Base-by-base conservation (phyloP, 2,888 invertebrate genomes). In the Panzeria rudis region DNA sequence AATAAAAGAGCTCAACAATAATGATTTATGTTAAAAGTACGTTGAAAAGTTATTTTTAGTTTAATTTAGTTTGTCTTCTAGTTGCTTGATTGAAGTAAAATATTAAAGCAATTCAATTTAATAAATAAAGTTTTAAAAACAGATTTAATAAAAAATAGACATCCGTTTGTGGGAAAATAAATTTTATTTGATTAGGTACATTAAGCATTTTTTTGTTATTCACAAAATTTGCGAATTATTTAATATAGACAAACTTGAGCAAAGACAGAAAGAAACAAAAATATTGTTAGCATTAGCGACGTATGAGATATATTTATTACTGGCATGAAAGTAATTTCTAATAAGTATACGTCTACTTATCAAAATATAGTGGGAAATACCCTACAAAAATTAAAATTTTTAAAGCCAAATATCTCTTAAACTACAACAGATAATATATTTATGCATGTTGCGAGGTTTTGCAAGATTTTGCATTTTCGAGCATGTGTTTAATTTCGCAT, bases 21-120 rank as follows among this genome's bases (percentile, higher is more conserved):
- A 71, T 64, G 64, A 79, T 72, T 72, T 71, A 62, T 35, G 23
- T 56, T 79, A 20, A 35, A 72, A 20, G 8, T 52, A 35, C 20
- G 1, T 23, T 25, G 8, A 72, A 32, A 47, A 29, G 11, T 23
- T 29, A 41, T 66, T 44, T 50, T 32, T 44, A 9, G 23, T 17
- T 25, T n/a, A 32, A 29, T 29, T 1, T 7, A 20, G 29, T 29
- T 47, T 66, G 23, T 1, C 15, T 54, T 54, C 13, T n/a, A 29
- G 9, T 32, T 17, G 13, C 13, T 44, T 25, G 4, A 6, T 44
- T 41, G 4, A 11, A 32, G 23, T 32, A 25, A 44, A 44, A 59
- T 44, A 11, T 5, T 9, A 20, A 29, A 20, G 32, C 5, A 61
- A 32, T 61, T 32, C 15, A 38, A 50, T 52, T 52, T 35, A 68